Base-by-base conservation (phyloP, 2,888 invertebrate genomes). In the Hypomecis atomaria region DNA sequence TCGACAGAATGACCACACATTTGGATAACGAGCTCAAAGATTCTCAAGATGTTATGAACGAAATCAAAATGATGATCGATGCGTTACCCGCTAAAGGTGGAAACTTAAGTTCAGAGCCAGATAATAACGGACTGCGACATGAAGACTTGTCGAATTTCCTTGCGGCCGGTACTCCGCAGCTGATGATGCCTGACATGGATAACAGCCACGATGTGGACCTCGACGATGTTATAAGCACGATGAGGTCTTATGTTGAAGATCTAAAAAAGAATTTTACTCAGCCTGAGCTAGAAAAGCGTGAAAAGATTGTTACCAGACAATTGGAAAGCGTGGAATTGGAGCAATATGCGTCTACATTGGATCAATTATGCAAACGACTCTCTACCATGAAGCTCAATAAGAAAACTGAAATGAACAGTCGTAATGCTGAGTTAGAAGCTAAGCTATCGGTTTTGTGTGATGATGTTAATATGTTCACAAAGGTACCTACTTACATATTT, bases 391-490 rank as follows among this genome's bases (percentile, higher is more conserved):
- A 88, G 64, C 59, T 87, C 0, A 81, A 70, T 44, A 83, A 81
- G 54, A 77, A 67, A 13, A 75, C 78, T 54, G 77, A 81, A n/a
- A 69, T 65, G 1, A 74, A 67, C n/a, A 75, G 76, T 7, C 85
- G 78, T 59, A 87, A 83, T 73, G 58, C 70, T 37, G 87, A 86
- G 48, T 74, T 92, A 37, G 90, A 92, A 69, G 67, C 67, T 2
- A 90, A 91, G 67, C 68, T 92, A 49, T 70, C 77, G 23, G 79
- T 84, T 37, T 71, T 92, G 7, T 87, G 85, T 70, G 77, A 86
- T 47, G 86, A 90, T 82, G 87, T 91, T 0, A 82, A 86, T 44
- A 80, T 85, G 74, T 90, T 92, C 69, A 86, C 85, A 38, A 83
- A 89, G 86, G 92, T 90, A 50, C 8, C n/a, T 33, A 45, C 33